phyloP scores from a whole-genome alignment of 2,113 vertebrate species.

The Siphamia tubifer region DNA sequence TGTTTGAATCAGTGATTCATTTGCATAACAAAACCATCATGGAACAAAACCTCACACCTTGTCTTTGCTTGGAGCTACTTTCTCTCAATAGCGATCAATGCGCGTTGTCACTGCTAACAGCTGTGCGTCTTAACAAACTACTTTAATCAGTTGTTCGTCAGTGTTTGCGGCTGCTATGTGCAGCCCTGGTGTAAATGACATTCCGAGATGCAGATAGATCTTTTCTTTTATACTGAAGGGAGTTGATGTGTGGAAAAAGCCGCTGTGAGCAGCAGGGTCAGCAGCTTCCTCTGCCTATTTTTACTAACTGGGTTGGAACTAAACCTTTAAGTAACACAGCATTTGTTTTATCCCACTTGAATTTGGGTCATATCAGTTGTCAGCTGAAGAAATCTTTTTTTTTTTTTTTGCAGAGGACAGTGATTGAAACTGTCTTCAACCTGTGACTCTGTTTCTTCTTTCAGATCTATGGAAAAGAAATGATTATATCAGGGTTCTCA shows the following conservation, averaged over 20 bases:
- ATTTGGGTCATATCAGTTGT: constrained; percentile 39
- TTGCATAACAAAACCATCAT: too few relatives aligned
- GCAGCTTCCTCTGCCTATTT: constrained; percentile 23
- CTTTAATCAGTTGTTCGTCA: too few relatives aligned
- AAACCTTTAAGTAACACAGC: constrained; percentile 48
- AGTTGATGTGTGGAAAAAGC: background rate
- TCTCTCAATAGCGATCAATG: too few relatives aligned
- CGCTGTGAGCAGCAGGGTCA: background rate
- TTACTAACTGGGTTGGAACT: constrained; percentile 61
- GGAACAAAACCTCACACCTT: too few relatives aligned
- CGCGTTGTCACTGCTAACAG: too few relatives aligned
- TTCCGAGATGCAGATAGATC: too few relatives aligned
- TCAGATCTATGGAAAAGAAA: constrained; percentile 8
- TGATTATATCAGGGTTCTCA: too few relatives aligned
- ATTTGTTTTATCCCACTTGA: constrained; percentile 9
- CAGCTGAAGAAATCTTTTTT: constrained; percentile 4
- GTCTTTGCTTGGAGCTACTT: too few relatives aligned
- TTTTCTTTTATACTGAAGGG: background rate
- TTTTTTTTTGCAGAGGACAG: background rate
- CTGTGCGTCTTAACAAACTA: too few relatives aligned
- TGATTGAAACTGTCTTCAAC: constrained; percentile 8
- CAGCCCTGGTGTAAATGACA: too few relatives aligned
- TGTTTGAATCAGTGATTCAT: too few relatives aligned
- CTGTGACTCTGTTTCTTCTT: background rate
- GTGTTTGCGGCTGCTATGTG: too few relatives aligned